Percentiles rank a stretch among this genome's conserved stretches.
phyloP scores from a whole-genome alignment of 2,888 invertebrate genomes.

The Orthosia gothica region DNA sequence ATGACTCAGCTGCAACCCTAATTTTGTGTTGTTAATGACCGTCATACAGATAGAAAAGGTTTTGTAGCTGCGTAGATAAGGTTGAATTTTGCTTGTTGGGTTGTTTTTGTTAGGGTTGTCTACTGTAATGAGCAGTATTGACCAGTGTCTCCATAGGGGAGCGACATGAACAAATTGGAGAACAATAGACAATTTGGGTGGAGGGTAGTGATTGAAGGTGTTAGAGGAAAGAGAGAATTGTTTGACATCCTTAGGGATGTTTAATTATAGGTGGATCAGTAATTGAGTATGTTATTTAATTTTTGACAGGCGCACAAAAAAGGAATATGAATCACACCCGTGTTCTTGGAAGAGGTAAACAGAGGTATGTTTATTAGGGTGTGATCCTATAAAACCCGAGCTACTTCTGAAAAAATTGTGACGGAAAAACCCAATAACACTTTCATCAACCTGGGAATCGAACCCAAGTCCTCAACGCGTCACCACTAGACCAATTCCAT shows the following conservation, averaged over 20 bases:
- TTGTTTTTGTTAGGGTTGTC: constrained; percentile 20
- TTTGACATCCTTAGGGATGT: constrained; percentile 10
- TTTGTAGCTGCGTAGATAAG: constrained; percentile 17
- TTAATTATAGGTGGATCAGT: background rate
- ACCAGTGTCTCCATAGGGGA: constrained; percentile 72
- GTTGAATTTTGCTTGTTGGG: constrained; percentile 31
- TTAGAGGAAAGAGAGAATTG: constrained; percentile 35
- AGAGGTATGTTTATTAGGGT: too few relatives aligned
- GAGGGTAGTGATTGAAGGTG: constrained; percentile 63
- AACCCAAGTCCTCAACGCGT: background rate
- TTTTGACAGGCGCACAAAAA: background rate
- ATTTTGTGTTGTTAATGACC: constrained; percentile 44
- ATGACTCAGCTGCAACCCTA: background rate
- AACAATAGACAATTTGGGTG: constrained; percentile 77
- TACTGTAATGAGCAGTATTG: constrained; percentile 69
- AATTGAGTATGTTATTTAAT: background rate
- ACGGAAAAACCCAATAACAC: too few relatives aligned
- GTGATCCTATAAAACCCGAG: too few relatives aligned
- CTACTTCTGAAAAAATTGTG: too few relatives aligned
- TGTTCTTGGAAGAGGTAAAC: too few relatives aligned
- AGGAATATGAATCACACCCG: background rate
- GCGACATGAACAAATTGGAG: constrained; percentile 79
- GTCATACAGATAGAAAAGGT: constrained; percentile 4
- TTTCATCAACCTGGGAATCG: background rate
- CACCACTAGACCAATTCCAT: background rate